A percentile compares a stretch with the other conserved stretches of the same genome.
These are phyloP conservation scores for Meloidogyne floridensis DNA, from an alignment of 1,140 invertebrate species.

Conservation along the genomic window DNA sequence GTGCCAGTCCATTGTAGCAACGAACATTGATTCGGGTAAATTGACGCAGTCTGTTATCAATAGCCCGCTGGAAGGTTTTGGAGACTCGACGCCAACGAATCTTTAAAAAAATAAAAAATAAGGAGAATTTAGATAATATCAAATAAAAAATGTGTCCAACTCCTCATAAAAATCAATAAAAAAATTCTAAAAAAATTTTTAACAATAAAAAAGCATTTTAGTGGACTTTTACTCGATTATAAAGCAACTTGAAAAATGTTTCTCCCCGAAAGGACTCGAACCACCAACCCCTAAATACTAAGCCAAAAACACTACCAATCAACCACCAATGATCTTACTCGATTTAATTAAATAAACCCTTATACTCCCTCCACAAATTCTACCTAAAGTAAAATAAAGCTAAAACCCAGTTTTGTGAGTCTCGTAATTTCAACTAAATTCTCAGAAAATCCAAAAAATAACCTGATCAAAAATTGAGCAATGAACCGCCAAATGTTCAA, in stretches of 20 bases:
- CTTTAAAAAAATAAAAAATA: not conserved
- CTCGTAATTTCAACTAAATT: too few relatives aligned
- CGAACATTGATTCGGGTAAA: slow-evolving; percentile 58
- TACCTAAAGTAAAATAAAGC: too few relatives aligned
- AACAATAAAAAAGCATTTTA: not conserved
- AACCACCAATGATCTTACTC: too few relatives aligned
- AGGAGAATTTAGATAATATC: not conserved
- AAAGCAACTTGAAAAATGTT: too few relatives aligned
- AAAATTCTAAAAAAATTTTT: not conserved
- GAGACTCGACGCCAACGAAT: slow-evolving; percentile 61
- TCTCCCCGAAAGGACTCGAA: too few relatives aligned
- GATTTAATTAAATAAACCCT: too few relatives aligned
- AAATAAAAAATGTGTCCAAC: too few relatives aligned
- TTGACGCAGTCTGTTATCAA: slow-evolving; percentile 44
- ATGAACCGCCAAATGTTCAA: slow-evolving; percentile 41
- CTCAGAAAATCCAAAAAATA: not conserved
- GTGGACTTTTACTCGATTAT: too few relatives aligned
- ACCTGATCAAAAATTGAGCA: slow-evolving; percentile 55
- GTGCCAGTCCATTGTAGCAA: slow-evolving; percentile 53
- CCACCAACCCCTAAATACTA: too few relatives aligned
- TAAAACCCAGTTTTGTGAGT: too few relatives aligned
- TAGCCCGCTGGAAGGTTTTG: slow-evolving; percentile 43
- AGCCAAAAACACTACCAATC: too few relatives aligned
- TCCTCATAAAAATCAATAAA: not conserved
- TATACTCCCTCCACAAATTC: too few relatives aligned